phyloP scores from a whole-genome alignment of 2,888 invertebrate genomes.

The Prosapia bicincta region DNA sequence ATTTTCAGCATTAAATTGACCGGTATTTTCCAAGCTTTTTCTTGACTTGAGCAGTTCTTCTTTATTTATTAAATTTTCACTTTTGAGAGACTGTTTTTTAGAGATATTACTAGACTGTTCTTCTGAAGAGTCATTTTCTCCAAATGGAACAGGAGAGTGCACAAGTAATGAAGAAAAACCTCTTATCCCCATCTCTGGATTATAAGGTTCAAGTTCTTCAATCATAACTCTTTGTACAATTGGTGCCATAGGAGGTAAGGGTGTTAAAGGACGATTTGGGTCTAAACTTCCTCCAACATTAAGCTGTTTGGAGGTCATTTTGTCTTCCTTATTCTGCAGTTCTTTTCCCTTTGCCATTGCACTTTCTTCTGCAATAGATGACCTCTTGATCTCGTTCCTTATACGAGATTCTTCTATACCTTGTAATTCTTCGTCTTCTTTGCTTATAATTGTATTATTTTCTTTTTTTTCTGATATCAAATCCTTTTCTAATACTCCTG shows the following conservation, averaged over 20 bases:
- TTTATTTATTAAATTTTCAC: not conserved
- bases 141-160: constrained; percentile 20
- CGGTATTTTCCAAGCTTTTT: not conserved
- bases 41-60: not conserved
- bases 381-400: not conserved
- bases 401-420: not conserved
- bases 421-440: not conserved
- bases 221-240: constrained; percentile 20
- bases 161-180: constrained; percentile 17
- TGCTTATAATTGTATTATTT: not conserved
- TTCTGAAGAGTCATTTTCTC: constrained; percentile 12
- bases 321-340: not conserved
- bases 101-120: not conserved
- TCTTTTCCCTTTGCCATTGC: not conserved
- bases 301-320: not conserved
- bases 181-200: constrained; percentile 18
- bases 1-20: not conserved
- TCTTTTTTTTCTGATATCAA: not conserved
- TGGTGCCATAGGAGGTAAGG: constrained; percentile 16
- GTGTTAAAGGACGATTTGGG: constrained; percentile 19
- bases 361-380: not conserved
- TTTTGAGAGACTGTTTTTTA: not conserved
- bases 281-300: constrained; percentile 14
- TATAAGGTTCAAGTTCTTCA: constrained; percentile 18
- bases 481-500: not conserved